Evolutionary conservation across 2,113 vertebrate species (phyloP), one percentile per base, ranked within the genome.

Genomic region (Otus sunia): DNA sequence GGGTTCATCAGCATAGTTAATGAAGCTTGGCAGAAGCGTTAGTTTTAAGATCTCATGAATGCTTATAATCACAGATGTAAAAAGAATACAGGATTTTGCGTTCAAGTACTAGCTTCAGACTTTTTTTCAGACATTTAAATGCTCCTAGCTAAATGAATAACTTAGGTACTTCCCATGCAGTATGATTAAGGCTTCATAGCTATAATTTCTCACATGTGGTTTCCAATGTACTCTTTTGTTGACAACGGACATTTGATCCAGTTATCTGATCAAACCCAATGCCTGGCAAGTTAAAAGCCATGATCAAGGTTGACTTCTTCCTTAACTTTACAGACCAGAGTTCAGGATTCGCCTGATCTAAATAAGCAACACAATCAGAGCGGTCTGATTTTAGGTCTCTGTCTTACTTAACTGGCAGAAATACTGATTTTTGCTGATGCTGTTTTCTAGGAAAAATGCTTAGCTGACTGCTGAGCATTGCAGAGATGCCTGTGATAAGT

Each of bases 181-280:
- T 25, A 56, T 2, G 27, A 82, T 69, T 32, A 90, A 27, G 77
- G 58, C 43, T 82, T 64, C 81, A 37, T 3, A 85, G 77, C 58
- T 79, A 19, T 27, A 45, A 32, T 15, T 88, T 83, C 90, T 79
- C 86, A 69, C 59, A 39, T 56, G 82, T 78, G 74, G 92, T 71
- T 96, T 88, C 4, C 1, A 94, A 43, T 27, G 34, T 5, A 21
- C 56, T 82, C 26, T 29, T 96, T 58, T 75, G 60, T 88, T 92
- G 79, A 86, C 20, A 68, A 47, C 59, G 72, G 81, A 78, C 66
- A 92, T 49, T 73, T 32, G 66, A 92, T 88, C 62, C 74, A 63
- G 53, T 83, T 90, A 83, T 90, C 88, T 58, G 53, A 90, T 93
- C 78, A 90, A 95, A 56, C 69, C 88, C 69, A 75, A 62, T 14